Base-by-base conservation (phyloP, 2,888 invertebrate genomes). In the Pheosia gnoma region DNA sequence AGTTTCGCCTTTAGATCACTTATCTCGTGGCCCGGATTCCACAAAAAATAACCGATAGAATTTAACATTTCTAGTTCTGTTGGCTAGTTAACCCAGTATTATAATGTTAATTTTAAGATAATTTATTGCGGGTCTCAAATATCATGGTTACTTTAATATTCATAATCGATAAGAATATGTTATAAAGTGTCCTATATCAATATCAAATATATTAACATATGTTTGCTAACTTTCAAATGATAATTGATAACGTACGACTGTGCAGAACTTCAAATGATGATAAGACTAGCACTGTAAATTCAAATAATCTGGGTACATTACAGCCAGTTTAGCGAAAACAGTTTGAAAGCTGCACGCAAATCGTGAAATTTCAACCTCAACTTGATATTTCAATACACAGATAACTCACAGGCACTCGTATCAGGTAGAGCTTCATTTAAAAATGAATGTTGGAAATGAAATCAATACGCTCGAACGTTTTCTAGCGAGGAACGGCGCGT, bases 391-490 rank as follows among this genome's bases (percentile, higher is more conserved):
- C 38, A 59, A 53, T 66, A 61, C 52, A 60, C 60, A 67, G 69
- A 67, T 69, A 72, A 72, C 67, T 72, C 60, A 67, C 66, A 57
- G 36, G 61, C 60, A 59, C 66, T 67, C 57, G 63, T 67, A 63
- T 56, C 65, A 62, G 57, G 66, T 70, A 66, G 62, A 72, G 72
- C 77, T 82, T 25, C 25, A 82, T 83, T 88, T 86, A 88, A 90
- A 89, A 89, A 87, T 90, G 81, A 83, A 89, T 86, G 86, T 76
- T 79, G 77, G 85, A 86, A 88, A 89, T 88, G 85, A 89, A 90
- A 91, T 89, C 90, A 86, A 91, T 89, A 90, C 83, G 82, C 86
- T 82, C 83, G 85, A 87, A 83, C 86, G 86, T 85, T 88, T 85
- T 81, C 81, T 78, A 79, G 84, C 84, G 83, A 85, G 87, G 84